phyloP scores from a whole-genome alignment of 1,140 invertebrate species.

The Hestina assimilis region DNA sequence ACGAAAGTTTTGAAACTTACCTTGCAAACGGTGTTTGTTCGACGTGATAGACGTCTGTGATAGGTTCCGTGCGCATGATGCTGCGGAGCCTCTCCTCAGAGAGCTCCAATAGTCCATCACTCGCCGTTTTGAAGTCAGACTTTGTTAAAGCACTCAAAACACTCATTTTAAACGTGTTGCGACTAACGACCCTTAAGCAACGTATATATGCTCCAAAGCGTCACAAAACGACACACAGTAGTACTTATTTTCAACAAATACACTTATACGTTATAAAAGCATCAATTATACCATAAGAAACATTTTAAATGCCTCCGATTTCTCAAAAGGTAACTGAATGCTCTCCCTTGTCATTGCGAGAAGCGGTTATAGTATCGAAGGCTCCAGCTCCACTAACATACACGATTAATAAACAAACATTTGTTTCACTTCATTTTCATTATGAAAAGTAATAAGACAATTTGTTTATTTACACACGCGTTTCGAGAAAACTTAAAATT shows the following conservation, averaged over 20 bases:
- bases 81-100: constrained; percentile 79
- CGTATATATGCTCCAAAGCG: constrained; percentile 54
- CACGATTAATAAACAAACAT: constrained; percentile 70
- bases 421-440: constrained; percentile 70
- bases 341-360: constrained; percentile 77
- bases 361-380: constrained; percentile 67
- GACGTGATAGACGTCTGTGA: constrained; percentile 83
- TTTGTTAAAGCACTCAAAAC: constrained; percentile 72
- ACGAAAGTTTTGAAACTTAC: constrained; percentile 53
- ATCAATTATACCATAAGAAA: constrained; percentile 72
- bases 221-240: constrained; percentile 70
- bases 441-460: constrained; percentile 68
- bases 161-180: constrained; percentile 77
- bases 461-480: constrained; percentile 75
- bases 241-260: constrained; percentile 69
- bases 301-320: constrained; percentile 76
- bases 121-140: constrained; percentile 75
- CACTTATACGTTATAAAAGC: constrained; percentile 67
- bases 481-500: constrained; percentile 68
- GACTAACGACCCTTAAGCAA: constrained; percentile 65
- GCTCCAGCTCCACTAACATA: constrained; percentile 56
- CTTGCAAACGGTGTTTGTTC: constrained; percentile 85
- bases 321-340: constrained; percentile 75
- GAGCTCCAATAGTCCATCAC: constrained; percentile 82
- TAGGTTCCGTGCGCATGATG: constrained; percentile 81